Conservation (phyloP, 2,797 vertebrate genomes). For the Loriculus beryllinus region DNA sequence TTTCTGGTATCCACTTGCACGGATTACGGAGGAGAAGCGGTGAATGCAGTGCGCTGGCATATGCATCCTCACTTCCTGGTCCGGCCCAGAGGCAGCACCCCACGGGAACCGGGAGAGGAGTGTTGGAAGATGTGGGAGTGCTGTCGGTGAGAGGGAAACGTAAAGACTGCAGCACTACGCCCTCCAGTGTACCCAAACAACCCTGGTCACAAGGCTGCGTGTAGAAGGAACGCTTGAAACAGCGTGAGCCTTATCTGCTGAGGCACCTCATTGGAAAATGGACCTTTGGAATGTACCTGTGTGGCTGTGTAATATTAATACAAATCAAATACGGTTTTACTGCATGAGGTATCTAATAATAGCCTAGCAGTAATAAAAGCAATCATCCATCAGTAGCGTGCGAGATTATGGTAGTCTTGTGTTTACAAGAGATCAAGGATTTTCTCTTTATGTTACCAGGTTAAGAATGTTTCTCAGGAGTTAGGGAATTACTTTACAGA, state of each 20-base stretch:
- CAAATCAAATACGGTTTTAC: neutral
- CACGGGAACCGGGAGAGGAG: neutral
- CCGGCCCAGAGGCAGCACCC: neutral
- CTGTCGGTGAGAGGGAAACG: neutral
- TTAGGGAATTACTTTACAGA: neutral
- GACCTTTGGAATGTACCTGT: neutral
- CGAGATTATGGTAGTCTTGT: accelerated
- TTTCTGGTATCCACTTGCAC: accelerated
- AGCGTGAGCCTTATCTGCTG: neutral
- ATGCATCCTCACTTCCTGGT: neutral
- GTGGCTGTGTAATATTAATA: neutral
- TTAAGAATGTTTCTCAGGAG: neutral
- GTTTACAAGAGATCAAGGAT: neutral
- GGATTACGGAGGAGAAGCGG: neutral
- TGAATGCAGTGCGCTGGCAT: accelerated
- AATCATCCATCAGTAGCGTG: neutral
- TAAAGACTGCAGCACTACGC: neutral
- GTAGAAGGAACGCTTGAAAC: accelerated
- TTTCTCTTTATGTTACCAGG: neutral
- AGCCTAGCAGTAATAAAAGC: neutral
- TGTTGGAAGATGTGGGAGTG: accelerated
- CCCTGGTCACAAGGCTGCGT: accelerated
- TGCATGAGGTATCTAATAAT: neutral
- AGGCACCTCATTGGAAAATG: accelerated
- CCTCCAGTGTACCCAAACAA: neutral